Evolutionary conservation across 1,140 invertebrate genomes (phyloP).

Genomic region (Diachasmimorpha longicaudata): DNA sequence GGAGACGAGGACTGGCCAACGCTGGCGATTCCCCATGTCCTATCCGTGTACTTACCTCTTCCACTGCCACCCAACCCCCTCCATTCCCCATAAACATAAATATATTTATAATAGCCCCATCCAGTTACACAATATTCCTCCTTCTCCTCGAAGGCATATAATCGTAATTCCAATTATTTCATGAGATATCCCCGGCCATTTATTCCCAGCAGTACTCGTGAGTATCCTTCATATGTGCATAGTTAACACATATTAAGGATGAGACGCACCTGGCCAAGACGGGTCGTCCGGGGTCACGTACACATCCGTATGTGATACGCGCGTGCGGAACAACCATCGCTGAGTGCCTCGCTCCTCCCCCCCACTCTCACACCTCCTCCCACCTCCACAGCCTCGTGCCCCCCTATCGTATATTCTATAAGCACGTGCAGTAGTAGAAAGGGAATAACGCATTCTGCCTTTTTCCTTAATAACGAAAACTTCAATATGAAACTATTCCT

Average conservation of each 20-base stretch:
- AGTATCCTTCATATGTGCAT: not conserved
- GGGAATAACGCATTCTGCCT: not conserved
- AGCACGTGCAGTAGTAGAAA: not conserved
- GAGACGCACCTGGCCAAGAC: not conserved
- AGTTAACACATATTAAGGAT: slow-evolving; percentile 15
- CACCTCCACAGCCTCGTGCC: no score
- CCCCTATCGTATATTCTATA: not conserved
- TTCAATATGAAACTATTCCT: slow-evolving; percentile 19
- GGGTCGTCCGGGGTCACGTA: not conserved
- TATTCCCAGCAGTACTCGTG: not conserved
- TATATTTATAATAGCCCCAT: not conserved
- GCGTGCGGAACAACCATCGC: not conserved
- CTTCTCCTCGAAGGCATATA: not conserved
- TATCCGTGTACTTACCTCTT: not conserved
- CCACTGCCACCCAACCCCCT: not conserved
- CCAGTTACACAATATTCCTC: not conserved
- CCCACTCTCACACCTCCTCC: no score
- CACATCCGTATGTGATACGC: not conserved
- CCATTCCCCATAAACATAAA: not conserved
- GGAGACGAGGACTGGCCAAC: no score
- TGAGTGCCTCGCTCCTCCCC: not conserved
- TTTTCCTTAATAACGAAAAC: slow-evolving; percentile 25
- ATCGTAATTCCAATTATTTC: slow-evolving; percentile 25
- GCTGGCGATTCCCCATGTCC: no score
- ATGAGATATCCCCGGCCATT: not conserved